Conservation (phyloP, 2,113 vertebrate species). For the Seriola aureovittata region DNA sequence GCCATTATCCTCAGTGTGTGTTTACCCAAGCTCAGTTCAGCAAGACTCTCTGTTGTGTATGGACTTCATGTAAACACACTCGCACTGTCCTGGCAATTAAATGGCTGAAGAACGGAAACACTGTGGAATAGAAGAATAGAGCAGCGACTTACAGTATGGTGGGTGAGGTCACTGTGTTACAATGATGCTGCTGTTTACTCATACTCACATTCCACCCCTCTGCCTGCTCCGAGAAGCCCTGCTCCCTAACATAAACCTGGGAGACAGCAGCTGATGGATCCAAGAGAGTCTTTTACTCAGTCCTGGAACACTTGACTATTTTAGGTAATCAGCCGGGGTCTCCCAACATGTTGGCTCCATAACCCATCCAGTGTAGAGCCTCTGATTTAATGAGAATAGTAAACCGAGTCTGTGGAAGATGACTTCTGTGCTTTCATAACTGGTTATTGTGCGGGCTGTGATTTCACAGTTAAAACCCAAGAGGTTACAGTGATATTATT, state of each 20-base stretch:
- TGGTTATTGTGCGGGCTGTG: conserved; percentile 29
- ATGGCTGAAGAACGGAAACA: not conserved
- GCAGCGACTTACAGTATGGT: not conserved
- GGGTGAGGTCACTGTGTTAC: conserved; percentile 54
- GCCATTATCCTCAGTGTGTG: not conserved
- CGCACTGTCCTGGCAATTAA: not conserved
- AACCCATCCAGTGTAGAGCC: conserved; percentile 36
- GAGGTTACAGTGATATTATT: conserved; percentile 1
- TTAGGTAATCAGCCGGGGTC: conserved; percentile 79
- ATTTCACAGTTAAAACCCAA: conserved; percentile 10
- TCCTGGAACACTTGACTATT: conserved; percentile 83
- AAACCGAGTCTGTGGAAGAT: conserved; percentile 35
- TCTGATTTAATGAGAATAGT: conserved; percentile 36
- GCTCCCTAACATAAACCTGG: conserved; percentile 75
- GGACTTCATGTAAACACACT: conserved; percentile 21
- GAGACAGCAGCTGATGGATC: conserved; percentile 75
- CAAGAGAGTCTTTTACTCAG: conserved; percentile 35
- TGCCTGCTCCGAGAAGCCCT: conserved; percentile 53
- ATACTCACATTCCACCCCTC: conserved; percentile 36
- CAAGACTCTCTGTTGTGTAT: not conserved
- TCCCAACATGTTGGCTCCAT: conserved; percentile 44
- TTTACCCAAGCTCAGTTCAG: conserved; percentile 15
- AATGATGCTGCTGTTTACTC: conserved; percentile 52
- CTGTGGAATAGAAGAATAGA: not conserved
- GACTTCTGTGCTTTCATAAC: conserved; percentile 19